Percentiles rank a stretch among this genome's conserved stretches.
Evolutionary conservation across 2,113 vertebrate genomes (phyloP).

Genomic region (Callochromis pleurospilus): DNA sequence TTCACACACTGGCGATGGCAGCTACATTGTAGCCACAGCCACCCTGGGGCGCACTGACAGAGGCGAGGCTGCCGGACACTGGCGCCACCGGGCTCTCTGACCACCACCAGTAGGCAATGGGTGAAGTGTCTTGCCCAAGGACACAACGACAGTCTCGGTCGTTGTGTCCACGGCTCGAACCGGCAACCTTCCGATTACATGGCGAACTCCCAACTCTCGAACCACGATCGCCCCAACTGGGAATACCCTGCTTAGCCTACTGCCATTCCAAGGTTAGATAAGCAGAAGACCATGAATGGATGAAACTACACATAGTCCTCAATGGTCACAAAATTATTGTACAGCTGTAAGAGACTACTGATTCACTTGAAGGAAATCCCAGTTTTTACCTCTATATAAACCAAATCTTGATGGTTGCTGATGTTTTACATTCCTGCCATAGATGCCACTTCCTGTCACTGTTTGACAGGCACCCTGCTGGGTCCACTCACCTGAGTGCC

Average conservation of each 20-base stretch:
- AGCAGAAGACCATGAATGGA: neutral
- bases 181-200: too few species aligned
- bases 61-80: too few species aligned
- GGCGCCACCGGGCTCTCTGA: too few species aligned
- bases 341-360: neutral
- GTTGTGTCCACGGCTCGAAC: too few species aligned
- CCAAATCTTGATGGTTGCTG: neutral
- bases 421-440: neutral
- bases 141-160: too few species aligned
- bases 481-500: conserved; percentile 40
- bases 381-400: neutral
- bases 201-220: too few species aligned
- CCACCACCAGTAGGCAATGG: too few species aligned
- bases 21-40: too few species aligned
- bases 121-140: too few species aligned
- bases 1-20: too few species aligned
- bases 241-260: neutral
- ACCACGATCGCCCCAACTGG: too few species aligned
- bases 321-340: neutral
- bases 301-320: neutral
- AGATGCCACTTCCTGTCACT: neutral
- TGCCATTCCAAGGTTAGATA: neutral
- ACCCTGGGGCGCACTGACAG: too few species aligned
- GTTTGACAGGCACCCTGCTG: neutral
- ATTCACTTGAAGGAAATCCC: neutral